Evolutionary conservation across 2,113 vertebrate genomes (phyloP), one percentile per base, ranked within the genome.

Genomic region (Lates calcarifer): DNA sequence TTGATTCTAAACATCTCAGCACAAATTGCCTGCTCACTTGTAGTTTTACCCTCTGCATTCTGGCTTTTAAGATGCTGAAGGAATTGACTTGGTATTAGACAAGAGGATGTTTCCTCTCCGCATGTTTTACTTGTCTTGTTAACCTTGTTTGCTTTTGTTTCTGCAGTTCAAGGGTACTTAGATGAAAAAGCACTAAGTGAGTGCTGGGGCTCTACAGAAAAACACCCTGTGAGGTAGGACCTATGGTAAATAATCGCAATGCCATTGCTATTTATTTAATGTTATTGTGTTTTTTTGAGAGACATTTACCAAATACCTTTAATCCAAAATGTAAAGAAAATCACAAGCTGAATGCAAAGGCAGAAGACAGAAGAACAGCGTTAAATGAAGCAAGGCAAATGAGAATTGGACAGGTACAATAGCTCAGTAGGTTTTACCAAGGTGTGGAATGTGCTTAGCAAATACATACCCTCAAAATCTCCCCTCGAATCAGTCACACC

Each of bases 1-100:
- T 88, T 78, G 49, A 77, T 74, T 73, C 79, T 4, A 77, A 85
- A 77, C 80, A 84, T 77, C 71, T 76, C 53, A 29, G 74, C 68
- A 74, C 74, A 79, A 84, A 87, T 79, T 81, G 86, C 81, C 87
- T 85, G 51, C 81, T 70, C 12, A 8, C 13, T 45, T 43, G 1
- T 18, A 45, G 39, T 77, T 63, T 60, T 35, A 24, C 13, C 41
- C 56, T 66, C 73, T 66, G 35, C 37, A 10, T 76, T 58, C 60
- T 31, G 47, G 55, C 78, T 88, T 89, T 86, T 87, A 82, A 82
- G 72, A 78, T 45, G 43, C 39, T 8, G 4, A 49, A 64, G 31
- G 33, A 79, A 73, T 69, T 49, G 37, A 17, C 37, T 60, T 28
- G 63, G 73, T 24, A 76, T 64, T 75, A 78, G 74, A 64, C 53